Conservation (phyloP, 2,888 invertebrate species). For the Yponomeuta sedellus region DNA sequence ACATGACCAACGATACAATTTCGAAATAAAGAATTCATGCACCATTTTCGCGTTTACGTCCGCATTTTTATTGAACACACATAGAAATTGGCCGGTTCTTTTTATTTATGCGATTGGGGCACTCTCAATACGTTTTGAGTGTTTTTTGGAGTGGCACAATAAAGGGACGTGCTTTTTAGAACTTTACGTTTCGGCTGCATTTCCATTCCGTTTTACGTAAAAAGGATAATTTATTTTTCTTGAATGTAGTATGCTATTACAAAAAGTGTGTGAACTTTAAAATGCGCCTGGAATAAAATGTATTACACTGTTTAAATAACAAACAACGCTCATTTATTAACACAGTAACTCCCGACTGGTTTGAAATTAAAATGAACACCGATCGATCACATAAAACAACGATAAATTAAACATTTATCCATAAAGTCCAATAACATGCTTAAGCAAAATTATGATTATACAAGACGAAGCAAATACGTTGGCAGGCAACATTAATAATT, state of each 20-base stretch:
- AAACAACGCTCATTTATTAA: neutral
- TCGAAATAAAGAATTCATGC: constrained; percentile 73
- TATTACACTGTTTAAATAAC: too few species aligned
- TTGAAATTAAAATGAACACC: neutral
- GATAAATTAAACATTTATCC: constrained; percentile 6
- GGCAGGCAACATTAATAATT: constrained; percentile 5
- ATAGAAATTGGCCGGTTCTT: constrained; percentile 52
- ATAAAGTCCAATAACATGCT: neutral
- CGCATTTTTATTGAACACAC: constrained; percentile 66
- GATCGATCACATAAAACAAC: constrained; percentile 4
- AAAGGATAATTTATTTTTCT: neutral
- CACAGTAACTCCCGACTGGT: neutral
- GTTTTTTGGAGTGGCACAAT: neutral
- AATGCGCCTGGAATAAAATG: too few species aligned
- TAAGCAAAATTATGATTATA: constrained; percentile 1
- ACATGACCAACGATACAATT: constrained; percentile 71
- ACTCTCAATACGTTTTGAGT: constrained; percentile 27
- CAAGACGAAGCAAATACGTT: constrained; percentile 1
- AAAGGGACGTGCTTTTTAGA: neutral
- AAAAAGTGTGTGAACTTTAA: too few species aligned
- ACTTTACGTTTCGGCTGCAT: neutral
- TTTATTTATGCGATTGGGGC: constrained; percentile 56
- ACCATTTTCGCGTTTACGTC: constrained; percentile 60
- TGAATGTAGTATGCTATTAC: too few species aligned
- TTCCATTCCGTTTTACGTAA: constrained; percentile 7